Evolutionary conservation across 37 sponge, comb jelly and placozoan species (phyloP).

Genomic region (Aplysina aerophoba): DNA sequence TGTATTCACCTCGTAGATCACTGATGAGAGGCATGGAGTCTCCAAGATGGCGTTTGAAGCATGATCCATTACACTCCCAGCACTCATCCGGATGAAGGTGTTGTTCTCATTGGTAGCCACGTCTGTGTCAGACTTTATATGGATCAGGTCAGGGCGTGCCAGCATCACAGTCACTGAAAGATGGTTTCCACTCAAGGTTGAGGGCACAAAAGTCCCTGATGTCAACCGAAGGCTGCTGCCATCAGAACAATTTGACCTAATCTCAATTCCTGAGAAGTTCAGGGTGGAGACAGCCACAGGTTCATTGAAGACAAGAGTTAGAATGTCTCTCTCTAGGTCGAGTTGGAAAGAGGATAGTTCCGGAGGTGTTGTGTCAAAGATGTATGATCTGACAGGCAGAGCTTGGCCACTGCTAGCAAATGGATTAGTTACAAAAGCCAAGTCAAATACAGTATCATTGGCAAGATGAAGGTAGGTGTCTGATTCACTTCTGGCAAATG

Average conservation of each 20-base stretch:
- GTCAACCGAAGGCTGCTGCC: constrained; percentile 53
- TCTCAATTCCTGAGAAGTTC: constrained; percentile 61
- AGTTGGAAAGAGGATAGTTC: constrained; percentile 52
- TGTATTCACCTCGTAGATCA: constrained; percentile 50
- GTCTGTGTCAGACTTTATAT: constrained; percentile 68
- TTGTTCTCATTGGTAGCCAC: constrained; percentile 60
- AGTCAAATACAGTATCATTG: constrained; percentile 61
- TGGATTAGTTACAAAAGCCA: constrained; percentile 59
- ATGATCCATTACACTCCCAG: constrained; percentile 58
- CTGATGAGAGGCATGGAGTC: constrained; percentile 40
- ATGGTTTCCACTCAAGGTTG: constrained; percentile 44
- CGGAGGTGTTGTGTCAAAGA: constrained; percentile 70
- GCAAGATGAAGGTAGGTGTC: constrained; percentile 75
- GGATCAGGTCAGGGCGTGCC: constrained; percentile 62
- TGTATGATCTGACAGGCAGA: constrained; percentile 52
- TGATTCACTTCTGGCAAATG: constrained; percentile 50
- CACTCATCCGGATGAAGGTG: constrained; percentile 52
- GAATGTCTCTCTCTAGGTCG: constrained; percentile 56
- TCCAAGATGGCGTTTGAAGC: constrained; percentile 29
- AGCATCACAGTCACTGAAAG: constrained; percentile 56
- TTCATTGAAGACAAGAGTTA: constrained; percentile 83
- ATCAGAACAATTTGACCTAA: constrained; percentile 62
- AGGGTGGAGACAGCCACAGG: constrained; percentile 75
- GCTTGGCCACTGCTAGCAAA: constrained; percentile 44
- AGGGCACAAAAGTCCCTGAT: constrained; percentile 67